phyloP scores from a whole-genome alignment of 2,888 invertebrate genomes.

The Xestobium rufovillosum region DNA sequence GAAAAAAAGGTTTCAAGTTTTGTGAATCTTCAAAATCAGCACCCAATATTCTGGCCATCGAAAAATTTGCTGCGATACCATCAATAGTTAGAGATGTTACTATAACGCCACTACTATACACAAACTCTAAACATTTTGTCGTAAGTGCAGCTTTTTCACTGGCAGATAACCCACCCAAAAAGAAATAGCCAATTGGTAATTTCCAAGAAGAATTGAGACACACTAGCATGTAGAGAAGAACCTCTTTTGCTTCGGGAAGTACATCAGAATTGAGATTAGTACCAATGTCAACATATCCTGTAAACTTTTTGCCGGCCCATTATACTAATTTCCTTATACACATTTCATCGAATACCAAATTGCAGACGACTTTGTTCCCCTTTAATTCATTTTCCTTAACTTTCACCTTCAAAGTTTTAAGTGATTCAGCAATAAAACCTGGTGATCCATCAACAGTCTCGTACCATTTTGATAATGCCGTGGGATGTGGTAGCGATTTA shows the following conservation, averaged over 20 bases:
- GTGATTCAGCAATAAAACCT: background rate
- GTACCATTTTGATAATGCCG: conserved; percentile 1
- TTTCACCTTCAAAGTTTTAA: background rate
- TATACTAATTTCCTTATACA: conserved; percentile 7
- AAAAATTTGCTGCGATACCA: conserved; percentile 7
- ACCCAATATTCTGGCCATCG: conserved; percentile 5
- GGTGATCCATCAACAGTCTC: conserved; percentile 1
- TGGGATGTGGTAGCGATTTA: conserved; percentile 1
- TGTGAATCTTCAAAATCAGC: background rate
- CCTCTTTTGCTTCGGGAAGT: conserved; percentile 14
- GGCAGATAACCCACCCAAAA: conserved; percentile 3
- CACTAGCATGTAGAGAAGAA: conserved; percentile 14
- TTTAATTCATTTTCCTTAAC: background rate
- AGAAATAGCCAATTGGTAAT: conserved; percentile 17
- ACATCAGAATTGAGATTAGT: conserved; percentile 9
- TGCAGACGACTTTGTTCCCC: background rate
- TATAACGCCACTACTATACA: conserved; percentile 9
- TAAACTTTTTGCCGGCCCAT: conserved; percentile 7
- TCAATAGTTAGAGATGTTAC: conserved; percentile 15
- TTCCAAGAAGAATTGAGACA: conserved; percentile 16
- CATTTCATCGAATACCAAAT: conserved; percentile 1
- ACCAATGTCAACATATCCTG: conserved; percentile 15
- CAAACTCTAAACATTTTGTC: conserved; percentile 7
- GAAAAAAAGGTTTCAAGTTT: background rate
- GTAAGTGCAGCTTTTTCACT: conserved; percentile 11